Evolutionary conservation across 2,797 vertebrate genomes (phyloP), one percentile per base, ranked within the genome.

Genomic region (Graptemys geographica): DNA sequence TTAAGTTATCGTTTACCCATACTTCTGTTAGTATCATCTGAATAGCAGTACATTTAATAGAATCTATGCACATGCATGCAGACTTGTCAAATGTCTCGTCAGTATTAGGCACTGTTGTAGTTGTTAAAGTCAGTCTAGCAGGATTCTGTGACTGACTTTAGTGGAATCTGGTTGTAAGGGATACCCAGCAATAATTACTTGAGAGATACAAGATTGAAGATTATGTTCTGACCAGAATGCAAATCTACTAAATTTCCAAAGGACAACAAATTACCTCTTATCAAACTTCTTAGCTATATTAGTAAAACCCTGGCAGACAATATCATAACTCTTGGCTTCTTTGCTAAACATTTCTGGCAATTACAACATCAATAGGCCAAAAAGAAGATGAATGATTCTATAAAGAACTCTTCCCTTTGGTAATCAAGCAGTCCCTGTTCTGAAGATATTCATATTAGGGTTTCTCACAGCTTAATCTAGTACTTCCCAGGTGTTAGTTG

Each of bases 321-420:
- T 86, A 80, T 33, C 49, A 87, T 86, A 94, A 91, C n/a, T 95
- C 80, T 93, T 88, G 72, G 83, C 65, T 82, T 85, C n/a, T 89
- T 92, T 90, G 21, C 80, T 93, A 92, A 97, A 89, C 89, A 94
- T 90, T 49, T 2, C 4, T 84, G 72, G 86, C 62, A 93, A 96
- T 97, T 97, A 89, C 3, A n/a, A 82, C 89, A 89, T 86, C 91
- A 76, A 84, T 84, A 89, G 83, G 33, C 90, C 84, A 94, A 97
- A 93, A 31, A n/a, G 95, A 91, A 95, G 56, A 94, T 86, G 90
- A 97, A 93, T 80, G 55, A 89, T 82, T 97, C 94, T 93, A 51
- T 76, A 79, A 96, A 97, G 79, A 82, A 72, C 7, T 27, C 15
- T 96, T 94, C 91, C 79, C 81, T 94, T 76, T 84, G 79, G 91